Evolutionary conservation across 2,797 vertebrate species (phyloP), one percentile per base, ranked within the genome.

Genomic region (Brotogeris chrysoptera): DNA sequence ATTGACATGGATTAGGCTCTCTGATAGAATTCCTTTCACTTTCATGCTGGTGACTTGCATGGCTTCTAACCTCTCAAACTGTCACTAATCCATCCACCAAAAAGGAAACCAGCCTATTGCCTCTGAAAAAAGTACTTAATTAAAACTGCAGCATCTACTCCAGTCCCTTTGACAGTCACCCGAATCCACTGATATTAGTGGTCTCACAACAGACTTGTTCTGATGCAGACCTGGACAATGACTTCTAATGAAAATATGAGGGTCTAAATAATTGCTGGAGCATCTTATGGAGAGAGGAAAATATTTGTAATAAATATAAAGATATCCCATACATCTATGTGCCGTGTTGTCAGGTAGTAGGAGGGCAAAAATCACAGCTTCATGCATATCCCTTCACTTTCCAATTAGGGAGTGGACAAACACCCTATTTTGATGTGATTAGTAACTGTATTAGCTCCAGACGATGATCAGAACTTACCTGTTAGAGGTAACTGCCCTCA

Each of bases 331-430:
- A 32, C 27, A 36, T 36, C 30, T 1, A 0, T 39, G 9, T 57
- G 53, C 15, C 50, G 23, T 1, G 0, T 5, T 47, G 17, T 73
- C 5, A 5, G 18, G 10, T 8, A 34, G 30, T 34, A 6, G 19
- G 50, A 28, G 25, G 10, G n/a, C 39, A 63, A 86, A 90, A 82
- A 63, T 30, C 52, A 77, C 52, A 68, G 13, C 14, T 74, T 8
- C 27, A 36, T 25, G 30, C 6, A 19, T 23, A 70, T 25, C 7
- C 23, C 9, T 70, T 69, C 27, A 11, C 5, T 82, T 72, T 76
- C 53, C 46, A 79, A n/a, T 9, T 4, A 50, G 21, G 12, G 14
- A 52, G 21, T 11, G 10, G 16, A 16, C 16, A 59, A 63, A 64
- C 16, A 41, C 5, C 2, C 11, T 16, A 3, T 16, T 59, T 21